Evolutionary conservation across 2,113 vertebrate genomes (phyloP), one percentile per base, ranked within the genome.

Genomic region (Takifugu bimaculatus): DNA sequence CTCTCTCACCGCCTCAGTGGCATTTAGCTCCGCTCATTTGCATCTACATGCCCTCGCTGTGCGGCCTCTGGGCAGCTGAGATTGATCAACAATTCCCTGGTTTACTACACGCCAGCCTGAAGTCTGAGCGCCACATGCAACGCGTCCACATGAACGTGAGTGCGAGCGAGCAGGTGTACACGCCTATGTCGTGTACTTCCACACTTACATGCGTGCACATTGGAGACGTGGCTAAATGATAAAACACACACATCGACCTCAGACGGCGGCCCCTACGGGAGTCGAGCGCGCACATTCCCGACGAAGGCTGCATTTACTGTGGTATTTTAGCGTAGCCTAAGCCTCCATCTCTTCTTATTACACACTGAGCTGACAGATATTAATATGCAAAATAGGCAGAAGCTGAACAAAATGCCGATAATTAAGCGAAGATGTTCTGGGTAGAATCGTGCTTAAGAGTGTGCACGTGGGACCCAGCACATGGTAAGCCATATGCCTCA

Each of bases 21-120:
- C 92, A 94, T 94, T 91, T 92, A 93, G 92, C 92, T 91, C 83
- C 91, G 89, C 92, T 96, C 94, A 96, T 97, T 96, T 96, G 94
- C 95, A 98, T 96, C 92, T 93, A 94, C 95, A 96, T 93, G 93
- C 94, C 94, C 94, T 94, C 64, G 91, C 94, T 94, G 94, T 91
- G 93, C 92, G 85, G 93, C 93, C 93, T 81, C 85, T 84, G 91
- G 91, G 92, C 92, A 85, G 72, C 83, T 81, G 91, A 94, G 93
- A 95, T 96, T 94, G 20, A 20, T 20, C 87, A 93, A 93, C 92
- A 93, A 93, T 89, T 91, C 87, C 88, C 91, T 93, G 20, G 93
- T 94, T 95, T 93, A 96, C 95, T 93, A 92, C 92, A 89, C 88
- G 85, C 82, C 87, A 84, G 79, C 88, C 78, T 43, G 90, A 70